Percentiles rank a stretch among this genome's conserved stretches.
Evolutionary conservation across 1,140 invertebrate genomes (phyloP).

Genomic region (Phenacoccus solenopsis): DNA sequence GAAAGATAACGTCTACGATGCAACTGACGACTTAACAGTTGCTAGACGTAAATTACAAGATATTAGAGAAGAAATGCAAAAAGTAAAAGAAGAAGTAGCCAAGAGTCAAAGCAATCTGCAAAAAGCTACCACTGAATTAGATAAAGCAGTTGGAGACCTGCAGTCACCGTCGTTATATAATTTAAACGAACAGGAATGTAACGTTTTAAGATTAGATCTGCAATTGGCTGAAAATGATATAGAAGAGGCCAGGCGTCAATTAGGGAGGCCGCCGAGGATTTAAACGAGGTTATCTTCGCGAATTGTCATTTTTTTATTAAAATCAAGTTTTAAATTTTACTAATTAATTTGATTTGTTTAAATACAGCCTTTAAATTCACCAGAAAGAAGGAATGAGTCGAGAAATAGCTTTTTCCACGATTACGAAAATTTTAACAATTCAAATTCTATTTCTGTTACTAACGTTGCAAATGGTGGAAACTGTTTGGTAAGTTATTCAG

Average conservation of each 20-base stretch:
- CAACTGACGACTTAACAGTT: background rate
- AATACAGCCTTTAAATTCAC: background rate
- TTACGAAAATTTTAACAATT: too few species aligned
- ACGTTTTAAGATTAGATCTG: background rate
- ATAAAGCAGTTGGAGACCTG: background rate
- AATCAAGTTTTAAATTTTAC: background rate
- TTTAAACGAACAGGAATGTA: background rate
- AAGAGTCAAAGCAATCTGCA: background rate
- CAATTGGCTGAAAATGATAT: constrained; percentile 4
- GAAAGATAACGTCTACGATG: constrained; percentile 4
- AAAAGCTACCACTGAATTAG: background rate
- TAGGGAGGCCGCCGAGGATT: background rate
- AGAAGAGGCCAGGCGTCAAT: background rate
- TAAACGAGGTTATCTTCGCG: too few species aligned
- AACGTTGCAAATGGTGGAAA: too few species aligned
- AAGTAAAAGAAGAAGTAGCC: background rate
- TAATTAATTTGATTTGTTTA: background rate
- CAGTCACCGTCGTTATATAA: background rate
- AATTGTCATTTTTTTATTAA: too few species aligned
- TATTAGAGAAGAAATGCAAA: background rate
- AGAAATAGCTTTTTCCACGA: too few species aligned
- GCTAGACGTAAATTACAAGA: background rate
- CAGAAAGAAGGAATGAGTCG: background rate
- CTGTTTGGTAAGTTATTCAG: too few species aligned
- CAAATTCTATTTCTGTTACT: too few species aligned